phyloP scores from a whole-genome alignment of 2,797 vertebrate species.

The Carcharodon carcharias region DNA sequence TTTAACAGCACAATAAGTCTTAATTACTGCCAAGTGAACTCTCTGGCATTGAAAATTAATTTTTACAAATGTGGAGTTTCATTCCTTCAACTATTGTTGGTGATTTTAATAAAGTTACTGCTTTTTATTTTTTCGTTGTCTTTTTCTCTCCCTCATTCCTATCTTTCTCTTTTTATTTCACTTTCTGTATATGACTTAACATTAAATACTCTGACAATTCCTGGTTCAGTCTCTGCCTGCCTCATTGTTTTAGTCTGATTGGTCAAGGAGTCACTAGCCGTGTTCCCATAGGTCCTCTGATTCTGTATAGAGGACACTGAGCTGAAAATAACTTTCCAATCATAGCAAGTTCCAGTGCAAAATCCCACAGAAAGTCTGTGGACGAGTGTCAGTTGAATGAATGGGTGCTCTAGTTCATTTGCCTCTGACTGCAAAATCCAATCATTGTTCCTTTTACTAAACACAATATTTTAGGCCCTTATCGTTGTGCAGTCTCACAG shows the following conservation, averaged over 20 bases:
- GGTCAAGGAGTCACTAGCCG: background rate
- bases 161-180: background rate
- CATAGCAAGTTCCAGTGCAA: too few relatives aligned
- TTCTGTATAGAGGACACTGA: too few relatives aligned
- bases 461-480: too few relatives aligned
- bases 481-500: too few relatives aligned
- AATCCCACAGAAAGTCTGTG: too few relatives aligned
- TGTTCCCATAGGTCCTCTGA: too few relatives aligned
- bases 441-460: too few relatives aligned
- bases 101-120: background rate
- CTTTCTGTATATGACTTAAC: background rate
- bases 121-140: background rate
- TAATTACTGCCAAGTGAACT: background rate
- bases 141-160: background rate
- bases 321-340: too few relatives aligned
- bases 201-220: background rate
- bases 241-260: background rate
- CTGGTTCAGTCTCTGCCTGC: background rate
- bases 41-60: background rate
- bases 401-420: too few relatives aligned
- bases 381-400: too few relatives aligned
- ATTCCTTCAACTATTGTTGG: background rate
- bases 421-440: too few relatives aligned
- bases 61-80: background rate
- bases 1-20: background rate